Evolutionary conservation across 2,797 vertebrate species (phyloP).

Genomic region (Muscicapa comitata): DNA sequence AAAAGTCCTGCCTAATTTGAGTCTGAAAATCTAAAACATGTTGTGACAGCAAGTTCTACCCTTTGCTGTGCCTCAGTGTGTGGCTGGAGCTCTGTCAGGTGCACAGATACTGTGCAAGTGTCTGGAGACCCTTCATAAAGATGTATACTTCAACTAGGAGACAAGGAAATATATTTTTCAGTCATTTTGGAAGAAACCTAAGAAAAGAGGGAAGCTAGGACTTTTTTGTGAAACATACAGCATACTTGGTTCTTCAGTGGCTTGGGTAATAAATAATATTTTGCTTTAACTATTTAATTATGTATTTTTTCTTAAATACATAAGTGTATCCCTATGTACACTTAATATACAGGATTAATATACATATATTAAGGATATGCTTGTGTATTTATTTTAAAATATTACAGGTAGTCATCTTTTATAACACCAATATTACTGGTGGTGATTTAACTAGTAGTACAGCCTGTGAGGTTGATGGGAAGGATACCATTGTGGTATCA

Average conservation of each 20-base stretch:
- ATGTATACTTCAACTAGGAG: neutral
- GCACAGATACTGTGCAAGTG: neutral
- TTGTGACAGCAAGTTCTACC: neutral
- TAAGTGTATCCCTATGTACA: neutral
- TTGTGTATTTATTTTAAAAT: neutral
- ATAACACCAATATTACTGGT: neutral
- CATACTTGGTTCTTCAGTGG: neutral
- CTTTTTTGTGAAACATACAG: neutral
- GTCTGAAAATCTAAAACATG: neutral
- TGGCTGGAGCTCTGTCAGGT: neutral
- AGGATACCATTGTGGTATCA: accelerated
- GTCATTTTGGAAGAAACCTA: neutral
- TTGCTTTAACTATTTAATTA: neutral
- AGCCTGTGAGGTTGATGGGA: neutral
- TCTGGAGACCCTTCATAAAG: neutral
- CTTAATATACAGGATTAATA: neutral
- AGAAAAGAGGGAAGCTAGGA: neutral
- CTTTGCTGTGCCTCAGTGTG: neutral
- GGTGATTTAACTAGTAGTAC: neutral
- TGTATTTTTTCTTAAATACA: neutral
- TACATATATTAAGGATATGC: neutral
- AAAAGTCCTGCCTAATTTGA: neutral
- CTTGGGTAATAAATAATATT: neutral
- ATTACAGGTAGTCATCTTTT: neutral
- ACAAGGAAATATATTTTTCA: neutral